These are phyloP conservation scores for Gadopsis bispinosus DNA, from an alignment of 2,797 vertebrate species.

Conservation along the genomic window DNA sequence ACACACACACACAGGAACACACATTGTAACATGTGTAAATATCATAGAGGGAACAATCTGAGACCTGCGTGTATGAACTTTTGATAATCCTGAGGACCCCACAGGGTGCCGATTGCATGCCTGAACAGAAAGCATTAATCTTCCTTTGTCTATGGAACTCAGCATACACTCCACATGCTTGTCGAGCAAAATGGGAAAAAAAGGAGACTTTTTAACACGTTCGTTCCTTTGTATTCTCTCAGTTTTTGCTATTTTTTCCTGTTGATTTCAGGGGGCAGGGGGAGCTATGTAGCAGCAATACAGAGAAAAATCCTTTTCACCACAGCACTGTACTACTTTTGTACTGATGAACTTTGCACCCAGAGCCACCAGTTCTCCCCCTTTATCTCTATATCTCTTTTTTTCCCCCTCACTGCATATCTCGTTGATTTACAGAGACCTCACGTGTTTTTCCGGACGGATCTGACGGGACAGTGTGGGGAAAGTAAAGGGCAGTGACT, in stretches of 20 bases:
- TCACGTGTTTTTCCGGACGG: constrained; percentile 71
- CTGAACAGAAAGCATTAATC: constrained; percentile 89
- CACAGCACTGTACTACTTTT: constrained; percentile 89
- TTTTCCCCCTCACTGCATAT: constrained; percentile 61
- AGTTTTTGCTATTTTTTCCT: constrained; percentile 67
- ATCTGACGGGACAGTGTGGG: constrained; percentile 55
- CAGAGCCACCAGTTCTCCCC: constrained; percentile 85
- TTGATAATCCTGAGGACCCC: constrained; percentile 89
- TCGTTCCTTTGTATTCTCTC: constrained; percentile 68
- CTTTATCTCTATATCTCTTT: constrained; percentile 58
- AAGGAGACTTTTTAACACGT: constrained; percentile 74
- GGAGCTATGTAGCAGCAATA: constrained; percentile 88
- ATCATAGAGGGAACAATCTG: constrained; percentile 80
- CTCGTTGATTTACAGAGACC: constrained; percentile 73
- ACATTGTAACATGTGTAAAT: constrained; percentile 90
- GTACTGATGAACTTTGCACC: constrained; percentile 86
- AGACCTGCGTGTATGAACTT: constrained; percentile 87
- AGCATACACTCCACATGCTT: constrained; percentile 79
- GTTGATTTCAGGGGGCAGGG: constrained; percentile 80
- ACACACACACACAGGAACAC: constrained; percentile 58
- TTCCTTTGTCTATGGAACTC: constrained; percentile 85
- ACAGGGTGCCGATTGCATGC: constrained; percentile 93
- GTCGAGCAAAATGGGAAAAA: constrained; percentile 70
- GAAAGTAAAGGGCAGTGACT: constrained; percentile 46
- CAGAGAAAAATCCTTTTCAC: constrained; percentile 86